Evolutionary conservation across 2,113 vertebrate species (phyloP).

Genomic region (Pachycephala philippinensis): DNA sequence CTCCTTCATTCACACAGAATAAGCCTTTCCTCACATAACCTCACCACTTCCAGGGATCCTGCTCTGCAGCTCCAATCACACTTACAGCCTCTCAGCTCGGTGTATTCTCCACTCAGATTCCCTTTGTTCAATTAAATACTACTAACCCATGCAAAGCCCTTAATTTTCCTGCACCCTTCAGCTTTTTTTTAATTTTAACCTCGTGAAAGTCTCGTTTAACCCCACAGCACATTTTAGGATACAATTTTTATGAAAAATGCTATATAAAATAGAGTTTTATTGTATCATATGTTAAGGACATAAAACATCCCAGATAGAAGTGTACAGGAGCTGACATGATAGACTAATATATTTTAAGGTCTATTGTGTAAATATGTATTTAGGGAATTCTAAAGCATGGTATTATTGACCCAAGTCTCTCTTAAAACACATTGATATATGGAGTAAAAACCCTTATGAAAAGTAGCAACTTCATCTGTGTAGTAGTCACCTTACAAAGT

Average conservation of each 20-base stretch:
- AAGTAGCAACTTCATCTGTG: conserved; percentile 60
- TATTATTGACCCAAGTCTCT: conserved; percentile 70
- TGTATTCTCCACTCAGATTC: background rate
- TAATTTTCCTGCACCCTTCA: background rate
- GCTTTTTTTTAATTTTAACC: background rate
- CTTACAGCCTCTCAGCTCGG: background rate
- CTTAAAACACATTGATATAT: conserved; percentile 70
- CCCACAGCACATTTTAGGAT: background rate
- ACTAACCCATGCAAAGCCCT: background rate
- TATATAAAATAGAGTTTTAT: conserved; percentile 64
- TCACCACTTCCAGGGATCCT: background rate
- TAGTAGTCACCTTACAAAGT: conserved; percentile 65
- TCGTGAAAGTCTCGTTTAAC: conserved; percentile 30
- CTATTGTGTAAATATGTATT: conserved; percentile 73
- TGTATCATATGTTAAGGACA: conserved; percentile 68
- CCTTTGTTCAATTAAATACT: background rate
- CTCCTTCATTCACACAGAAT: background rate
- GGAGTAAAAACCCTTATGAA: conserved; percentile 67
- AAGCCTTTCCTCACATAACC: background rate
- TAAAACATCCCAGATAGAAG: conserved; percentile 59
- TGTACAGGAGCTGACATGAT: conserved; percentile 56
- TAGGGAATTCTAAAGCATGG: conserved; percentile 73
- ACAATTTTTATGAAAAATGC: conserved; percentile 39
- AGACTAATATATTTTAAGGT: conserved; percentile 71
- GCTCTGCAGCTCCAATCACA: background rate